Evolutionary conservation across 2,888 invertebrate species (phyloP).

Genomic region (Drosophila paucipuncta): DNA sequence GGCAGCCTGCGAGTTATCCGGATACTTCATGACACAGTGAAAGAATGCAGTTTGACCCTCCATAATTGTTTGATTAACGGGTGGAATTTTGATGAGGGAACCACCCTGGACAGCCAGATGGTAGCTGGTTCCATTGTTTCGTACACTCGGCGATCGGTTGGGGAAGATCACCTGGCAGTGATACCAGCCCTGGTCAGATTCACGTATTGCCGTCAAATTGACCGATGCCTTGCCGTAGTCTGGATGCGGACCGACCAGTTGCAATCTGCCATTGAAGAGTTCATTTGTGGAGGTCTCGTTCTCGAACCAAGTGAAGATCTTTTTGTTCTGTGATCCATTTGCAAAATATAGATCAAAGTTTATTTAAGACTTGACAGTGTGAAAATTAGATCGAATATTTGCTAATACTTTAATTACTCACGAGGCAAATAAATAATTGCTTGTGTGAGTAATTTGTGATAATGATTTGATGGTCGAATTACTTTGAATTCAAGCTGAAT

Average conservation of each 20-base stretch:
- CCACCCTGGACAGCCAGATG: constrained; percentile 95
- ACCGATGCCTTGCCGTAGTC: constrained; percentile 88
- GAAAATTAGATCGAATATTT: neutral
- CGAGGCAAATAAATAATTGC: neutral
- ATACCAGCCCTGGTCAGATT: constrained; percentile 96
- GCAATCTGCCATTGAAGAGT: constrained; percentile 90
- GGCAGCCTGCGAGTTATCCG: constrained; percentile 87
- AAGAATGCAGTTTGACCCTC: constrained; percentile 94
- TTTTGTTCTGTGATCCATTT: constrained; percentile 88
- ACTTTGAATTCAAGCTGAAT: neutral
- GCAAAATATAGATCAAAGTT: neutral
- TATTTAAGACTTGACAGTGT: neutral
- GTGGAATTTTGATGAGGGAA: constrained; percentile 94
- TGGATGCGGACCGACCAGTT: constrained; percentile 87
- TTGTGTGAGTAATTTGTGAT: neutral
- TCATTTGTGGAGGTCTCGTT: constrained; percentile 89
- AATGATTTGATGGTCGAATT: constrained; percentile 29
- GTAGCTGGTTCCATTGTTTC: constrained; percentile 96
- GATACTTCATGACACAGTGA: constrained; percentile 92
- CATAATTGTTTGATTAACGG: constrained; percentile 94
- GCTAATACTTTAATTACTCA: neutral
- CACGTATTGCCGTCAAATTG: constrained; percentile 94
- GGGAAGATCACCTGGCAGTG: constrained; percentile 95
- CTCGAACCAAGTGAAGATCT: constrained; percentile 93
- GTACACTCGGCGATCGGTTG: constrained; percentile 93